phyloP scores from a whole-genome alignment of 2,113 vertebrate species.

The Prochilodus magdalenae region DNA sequence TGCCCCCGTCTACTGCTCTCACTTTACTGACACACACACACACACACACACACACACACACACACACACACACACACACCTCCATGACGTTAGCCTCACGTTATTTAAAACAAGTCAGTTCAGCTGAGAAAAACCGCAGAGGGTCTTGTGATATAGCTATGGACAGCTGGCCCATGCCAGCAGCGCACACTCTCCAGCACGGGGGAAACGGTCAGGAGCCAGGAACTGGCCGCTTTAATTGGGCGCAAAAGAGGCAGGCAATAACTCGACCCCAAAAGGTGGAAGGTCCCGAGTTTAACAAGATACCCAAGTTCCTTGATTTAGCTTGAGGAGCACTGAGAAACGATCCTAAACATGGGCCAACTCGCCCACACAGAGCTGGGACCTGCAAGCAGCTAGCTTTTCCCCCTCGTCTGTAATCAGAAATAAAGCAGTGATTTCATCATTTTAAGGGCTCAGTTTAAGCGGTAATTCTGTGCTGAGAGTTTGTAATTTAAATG shows the following conservation, averaged over 20 bases:
- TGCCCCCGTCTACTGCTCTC: background rate
- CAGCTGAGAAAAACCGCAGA: background rate
- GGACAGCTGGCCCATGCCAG: background rate
- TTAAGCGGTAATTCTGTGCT: too few species aligned
- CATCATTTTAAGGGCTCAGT: too few species aligned
- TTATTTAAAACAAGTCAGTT: conserved; percentile 29
- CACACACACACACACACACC: background rate
- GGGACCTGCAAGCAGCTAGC: too few species aligned
- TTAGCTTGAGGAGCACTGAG: background rate
- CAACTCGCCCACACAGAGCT: background rate
- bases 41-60: too few species aligned
- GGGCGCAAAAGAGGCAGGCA: background rate
- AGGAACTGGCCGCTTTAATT: background rate
- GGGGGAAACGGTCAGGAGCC: background rate
- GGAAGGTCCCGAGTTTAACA: background rate
- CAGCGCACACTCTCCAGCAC: background rate
- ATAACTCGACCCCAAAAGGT: background rate
- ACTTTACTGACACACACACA: conserved; percentile 8
- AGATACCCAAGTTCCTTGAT: background rate
- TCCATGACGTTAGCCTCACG: background rate
- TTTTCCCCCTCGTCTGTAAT: background rate
- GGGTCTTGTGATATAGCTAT: conserved; percentile 3
- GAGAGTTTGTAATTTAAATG: too few species aligned
- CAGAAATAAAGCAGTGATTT: too few species aligned
- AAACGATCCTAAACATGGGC: background rate